Conservation (phyloP, 1,140 invertebrate genomes). For the Platorchestia sp. region DNA sequence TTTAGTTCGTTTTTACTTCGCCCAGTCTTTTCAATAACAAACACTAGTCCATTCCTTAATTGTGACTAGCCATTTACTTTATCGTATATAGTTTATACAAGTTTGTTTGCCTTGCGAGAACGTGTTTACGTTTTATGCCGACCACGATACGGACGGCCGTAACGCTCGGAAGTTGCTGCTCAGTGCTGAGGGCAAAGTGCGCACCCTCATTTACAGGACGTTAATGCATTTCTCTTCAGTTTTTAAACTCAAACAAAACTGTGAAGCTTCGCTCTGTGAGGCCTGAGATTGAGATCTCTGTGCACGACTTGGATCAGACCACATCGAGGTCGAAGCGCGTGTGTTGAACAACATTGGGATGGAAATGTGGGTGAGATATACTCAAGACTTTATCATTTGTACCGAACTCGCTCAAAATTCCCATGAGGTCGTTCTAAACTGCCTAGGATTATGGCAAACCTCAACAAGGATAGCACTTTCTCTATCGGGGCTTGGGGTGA, state of each 20-base stretch:
- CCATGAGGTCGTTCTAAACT: too few relatives aligned
- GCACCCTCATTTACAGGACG: neutral
- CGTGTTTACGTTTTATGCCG: neutral
- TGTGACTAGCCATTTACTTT: neutral
- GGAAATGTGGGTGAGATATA: neutral
- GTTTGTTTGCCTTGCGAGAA: neutral
- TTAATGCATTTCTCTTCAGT: neutral
- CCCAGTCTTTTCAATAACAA: neutral
- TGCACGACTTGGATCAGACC: neutral
- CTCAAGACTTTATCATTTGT: neutral
- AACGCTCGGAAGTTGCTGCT: neutral
- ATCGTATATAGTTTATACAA: neutral
- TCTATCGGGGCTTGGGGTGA: too few relatives aligned
- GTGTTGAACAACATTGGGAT: neutral
- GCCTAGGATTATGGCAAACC: too few relatives aligned
- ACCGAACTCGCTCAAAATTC: neutral
- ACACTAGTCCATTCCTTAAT: neutral
- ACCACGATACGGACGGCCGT: neutral
- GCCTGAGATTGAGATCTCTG: neutral
- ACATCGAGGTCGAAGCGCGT: neutral
- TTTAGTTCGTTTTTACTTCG: too few relatives aligned
- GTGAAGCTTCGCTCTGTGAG: neutral
- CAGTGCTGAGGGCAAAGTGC: neutral
- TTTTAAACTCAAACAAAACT: neutral
- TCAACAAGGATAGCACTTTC: too few relatives aligned